A percentile compares a stretch with the other conserved stretches of the same genome.
Evolutionary conservation across 2,888 invertebrate species (phyloP).

Genomic region (Tipula confusa): DNA sequence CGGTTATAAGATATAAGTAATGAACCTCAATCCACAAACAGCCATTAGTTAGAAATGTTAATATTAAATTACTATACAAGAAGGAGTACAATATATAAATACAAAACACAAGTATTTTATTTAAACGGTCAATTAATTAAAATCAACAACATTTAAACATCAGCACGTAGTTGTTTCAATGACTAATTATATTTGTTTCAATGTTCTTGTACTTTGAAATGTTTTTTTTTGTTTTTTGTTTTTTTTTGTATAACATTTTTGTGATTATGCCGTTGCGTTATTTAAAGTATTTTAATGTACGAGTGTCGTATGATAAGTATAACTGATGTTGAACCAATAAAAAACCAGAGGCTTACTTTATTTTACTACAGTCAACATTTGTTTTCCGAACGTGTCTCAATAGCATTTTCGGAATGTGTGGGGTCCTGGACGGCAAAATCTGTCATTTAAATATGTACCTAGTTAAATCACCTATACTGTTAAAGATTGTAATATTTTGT

Average conservation of each 20-base stretch:
- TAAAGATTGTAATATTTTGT: too few species aligned
- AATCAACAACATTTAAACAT: constrained; percentile 1
- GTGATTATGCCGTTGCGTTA: not conserved
- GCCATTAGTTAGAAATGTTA: not conserved
- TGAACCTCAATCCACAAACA: not conserved
- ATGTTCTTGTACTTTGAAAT: not conserved
- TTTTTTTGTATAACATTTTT: not conserved
- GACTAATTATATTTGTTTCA: constrained; percentile 25
- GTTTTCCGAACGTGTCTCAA: too few species aligned
- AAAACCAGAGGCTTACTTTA: too few species aligned
- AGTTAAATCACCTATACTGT: too few species aligned
- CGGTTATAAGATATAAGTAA: not conserved
- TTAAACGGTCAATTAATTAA: constrained; percentile 20
- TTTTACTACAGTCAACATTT: too few species aligned
- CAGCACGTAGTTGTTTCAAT: constrained; percentile 16
- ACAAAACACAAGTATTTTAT: not conserved
- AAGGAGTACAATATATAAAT: not conserved
- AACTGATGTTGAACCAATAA: not conserved
- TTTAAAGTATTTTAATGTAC: not conserved
- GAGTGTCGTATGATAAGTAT: not conserved
- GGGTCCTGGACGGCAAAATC: too few species aligned
- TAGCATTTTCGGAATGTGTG: too few species aligned
- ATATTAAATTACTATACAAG: not conserved
- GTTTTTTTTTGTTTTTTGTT: too few species aligned
- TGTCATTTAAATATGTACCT: too few species aligned